Evolutionary conservation across 2,888 invertebrate genomes (phyloP), one percentile per base, ranked within the genome.

Genomic region (Ichneumoninae sp.): DNA sequence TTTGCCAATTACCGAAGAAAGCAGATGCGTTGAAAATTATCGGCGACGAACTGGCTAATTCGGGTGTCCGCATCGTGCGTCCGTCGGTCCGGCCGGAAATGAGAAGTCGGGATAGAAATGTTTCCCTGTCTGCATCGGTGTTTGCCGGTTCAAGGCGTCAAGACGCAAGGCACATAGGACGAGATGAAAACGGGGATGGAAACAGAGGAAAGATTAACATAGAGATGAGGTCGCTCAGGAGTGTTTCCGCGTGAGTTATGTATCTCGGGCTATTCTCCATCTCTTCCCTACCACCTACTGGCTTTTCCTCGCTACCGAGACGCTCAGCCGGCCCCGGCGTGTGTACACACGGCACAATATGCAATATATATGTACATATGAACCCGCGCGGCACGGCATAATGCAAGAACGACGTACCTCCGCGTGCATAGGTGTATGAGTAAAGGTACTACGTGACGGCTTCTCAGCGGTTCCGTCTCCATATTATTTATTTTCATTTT

Each of bases 141-240:
- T 80, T 70, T 40, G 65, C 44, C 71, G 72, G 30, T 50, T 50
- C 54, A 69, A 75, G 74, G 76, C 69, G 76, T 77, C 80, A 68
- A 71, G 80, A 83, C 68, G 60, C 83, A 16, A 76, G 79, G 62
- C 75, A 66, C 33, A 66, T 36, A 19, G 70, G 71, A 65, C 70
- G 71, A 71, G 69, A 72, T 70, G 68, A 72, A 62, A 70, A 66
- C 79, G 52, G 80, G 80, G 80, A 78, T 86, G 72, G 77, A 82
- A 76, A 82, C 89, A 77, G 88, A 83, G 85, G 82, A 76, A 87
- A 88, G 90, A 90, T 90, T 90, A 90, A 88, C 90, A 90, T 90
- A 90, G 89, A 90, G 90, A 90, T 86, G 90, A 90, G 90, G 84
- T 90, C 85, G 88, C 85, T 89, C 82, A 75, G 57, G 82, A 86